Evolutionary conservation across 2,888 invertebrate species (phyloP).

Genomic region (Lysandra bellargus): DNA sequence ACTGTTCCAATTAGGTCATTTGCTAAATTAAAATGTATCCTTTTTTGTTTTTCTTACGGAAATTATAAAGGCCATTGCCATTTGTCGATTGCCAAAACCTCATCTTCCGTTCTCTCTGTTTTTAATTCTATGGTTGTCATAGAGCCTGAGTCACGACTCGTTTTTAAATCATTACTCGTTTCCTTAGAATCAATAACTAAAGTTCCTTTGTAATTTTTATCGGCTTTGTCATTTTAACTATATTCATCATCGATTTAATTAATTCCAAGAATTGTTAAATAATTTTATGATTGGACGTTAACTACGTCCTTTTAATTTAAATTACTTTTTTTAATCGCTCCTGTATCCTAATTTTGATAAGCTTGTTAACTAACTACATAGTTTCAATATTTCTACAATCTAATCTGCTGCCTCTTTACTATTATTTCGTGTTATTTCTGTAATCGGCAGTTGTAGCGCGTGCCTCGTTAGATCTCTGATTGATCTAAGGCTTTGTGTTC

Average conservation of each 20-base stretch:
- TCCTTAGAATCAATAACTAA: conserved; percentile 7
- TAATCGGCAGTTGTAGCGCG: conserved; percentile 35
- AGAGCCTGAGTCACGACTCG: neutral
- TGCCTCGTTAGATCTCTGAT: conserved; percentile 35
- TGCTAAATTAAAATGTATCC: neutral
- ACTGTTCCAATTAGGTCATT: neutral
- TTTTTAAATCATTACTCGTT: neutral
- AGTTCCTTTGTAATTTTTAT: conserved; percentile 10
- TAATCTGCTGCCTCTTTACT: neutral
- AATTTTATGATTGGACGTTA: neutral
- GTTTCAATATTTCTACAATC: neutral
- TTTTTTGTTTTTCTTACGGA: neutral
- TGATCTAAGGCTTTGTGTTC: conserved; percentile 25
- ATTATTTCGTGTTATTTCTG: conserved; percentile 32
- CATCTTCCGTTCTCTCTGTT: neutral
- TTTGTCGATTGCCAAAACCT: neutral
- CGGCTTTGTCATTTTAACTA: conserved; percentile 12
- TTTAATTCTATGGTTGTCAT: neutral
- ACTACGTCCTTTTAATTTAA: neutral
- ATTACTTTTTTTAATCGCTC: neutral
- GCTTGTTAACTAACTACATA: neutral
- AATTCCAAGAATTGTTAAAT: conserved; percentile 7
- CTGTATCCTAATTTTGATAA: neutral
- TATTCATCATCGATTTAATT: neutral
- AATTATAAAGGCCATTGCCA: neutral